Base-by-base conservation (phyloP, 2,113 vertebrate species). In the Gymnorhina tibicen region DNA sequence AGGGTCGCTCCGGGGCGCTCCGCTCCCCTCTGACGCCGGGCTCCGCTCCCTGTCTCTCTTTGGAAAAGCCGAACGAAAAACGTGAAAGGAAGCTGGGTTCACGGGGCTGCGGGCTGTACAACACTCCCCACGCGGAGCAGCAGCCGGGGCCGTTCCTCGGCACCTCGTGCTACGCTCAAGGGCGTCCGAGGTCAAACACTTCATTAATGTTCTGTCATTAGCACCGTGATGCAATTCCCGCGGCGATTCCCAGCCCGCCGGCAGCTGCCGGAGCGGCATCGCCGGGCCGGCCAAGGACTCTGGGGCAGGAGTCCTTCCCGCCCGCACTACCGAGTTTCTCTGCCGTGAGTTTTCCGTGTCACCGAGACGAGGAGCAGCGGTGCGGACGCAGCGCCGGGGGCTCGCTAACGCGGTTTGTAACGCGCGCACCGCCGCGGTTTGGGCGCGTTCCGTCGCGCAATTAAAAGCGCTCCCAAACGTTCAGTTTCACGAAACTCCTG, bases 221-320 rank as follows among this genome's bases (percentile, higher is more conserved):
- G 66, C 86, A 26, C 24, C 11, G 11, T 77, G 87, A 80, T 83
- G 95, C 90, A 95, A 80, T 88, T 93, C 67, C 81, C 50, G 15
- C 39, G 83, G 95, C 81, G 76, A 83, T 90, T 87, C 70, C 84
- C 70, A 46, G 85, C 74, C 78, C 91, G 39, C 15, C 6, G 1
- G 30, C 87, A 93, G 87, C 90, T 94, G 94, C 77, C 90, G 44
- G 85, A 13, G 62, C 11, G 0, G 49, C 13, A 22, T 72, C 68
- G 21, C 56, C 16, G 85, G 83, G 35, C 73, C 17, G 3, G 24
- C 63, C 20, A 50, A 56, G 77, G 35, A 24, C 66, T 17, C 20
- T 7, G 66, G 56, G 41, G 53, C 70, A 49, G 11, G 63, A 59
- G 35, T 11, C 66, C 81, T 87, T 93, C 94, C 94, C 64, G 55